Base-by-base conservation (phyloP, 2,797 vertebrate genomes). In the Novumbra hubbsi region DNA sequence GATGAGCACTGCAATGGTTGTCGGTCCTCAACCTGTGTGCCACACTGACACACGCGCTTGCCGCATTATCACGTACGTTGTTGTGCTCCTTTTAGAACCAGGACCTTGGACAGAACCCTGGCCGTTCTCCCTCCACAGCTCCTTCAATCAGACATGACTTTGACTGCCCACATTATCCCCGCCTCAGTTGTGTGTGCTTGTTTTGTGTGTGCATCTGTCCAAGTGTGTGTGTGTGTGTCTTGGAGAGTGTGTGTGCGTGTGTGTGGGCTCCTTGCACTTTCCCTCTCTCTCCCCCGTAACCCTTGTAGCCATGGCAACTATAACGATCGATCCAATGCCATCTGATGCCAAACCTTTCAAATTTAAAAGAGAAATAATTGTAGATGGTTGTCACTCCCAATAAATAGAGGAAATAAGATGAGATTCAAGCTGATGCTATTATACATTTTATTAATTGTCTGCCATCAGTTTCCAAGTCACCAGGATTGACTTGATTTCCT, bases 301-400 rank as follows among this genome's bases (percentile, higher is more conserved):
- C 93, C 91, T 83, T 89, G 95, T 97, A 90, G 91, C 93, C 95
- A 97, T 96, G 94, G 95, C 92, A 94, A 96, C 95, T 83, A 91
- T 92, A 88, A 93, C 90, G 92, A 97, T 97, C 93, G 94, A 96
- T 98, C 95, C 92, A 88, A 92, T 90, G 92, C 94, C 95, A 95
- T 94, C 94, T 94, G 94, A 95, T 95, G 92, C 93, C 93, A 91
- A 93, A 92, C 93, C 93, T 92, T 90, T 93, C 91, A 92, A 89
- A 94, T 85, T 63, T 88, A 88, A 93, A 93, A 93, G 84, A 84
- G 86, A 91, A 80, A 77, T 71, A 38, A 71, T 50, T 50, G 52
- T 60, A 60, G 50, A 60, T 71, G 19, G 5, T 38, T n/a, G 15
- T 57, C 7, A 60, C 16, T 64, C 28, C 21, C 15, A 17, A 15